These are phyloP conservation scores for Characodon lateralis DNA, from an alignment of 2,797 vertebrate species.

Conservation along the genomic window DNA sequence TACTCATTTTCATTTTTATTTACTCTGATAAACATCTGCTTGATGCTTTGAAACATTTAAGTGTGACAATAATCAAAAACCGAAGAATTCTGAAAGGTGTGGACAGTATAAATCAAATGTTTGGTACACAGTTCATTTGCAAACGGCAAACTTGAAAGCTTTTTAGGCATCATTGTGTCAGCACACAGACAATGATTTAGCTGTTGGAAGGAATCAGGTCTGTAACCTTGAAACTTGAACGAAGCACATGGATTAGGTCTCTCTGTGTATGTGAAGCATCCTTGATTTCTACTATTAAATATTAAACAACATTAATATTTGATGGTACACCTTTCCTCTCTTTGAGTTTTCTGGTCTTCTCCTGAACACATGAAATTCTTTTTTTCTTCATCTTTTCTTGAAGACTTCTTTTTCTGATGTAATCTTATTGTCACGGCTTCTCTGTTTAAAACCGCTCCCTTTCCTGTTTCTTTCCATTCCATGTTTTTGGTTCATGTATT, in stretches of 20 bases:
- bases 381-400: neutral
- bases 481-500: neutral
- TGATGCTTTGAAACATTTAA: neutral
- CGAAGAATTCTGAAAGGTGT: neutral
- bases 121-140: neutral
- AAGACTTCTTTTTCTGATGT: neutral
- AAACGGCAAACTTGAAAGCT: neutral
- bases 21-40: neutral
- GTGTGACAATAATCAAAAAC: neutral
- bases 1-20: neutral
- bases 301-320: constrained; percentile 59
- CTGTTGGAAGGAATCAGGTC: constrained; percentile 18
- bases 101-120: too few relatives aligned
- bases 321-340: constrained; percentile 36
- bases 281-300: constrained; percentile 60
- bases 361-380: constrained; percentile 5
- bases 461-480: neutral
- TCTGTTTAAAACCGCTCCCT: neutral
- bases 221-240: constrained; percentile 30
- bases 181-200: constrained; percentile 6
- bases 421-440: neutral
- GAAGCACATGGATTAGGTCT: constrained; percentile 3
- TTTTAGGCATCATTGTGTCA: neutral
- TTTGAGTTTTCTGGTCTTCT: constrained; percentile 12
- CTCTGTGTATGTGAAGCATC: constrained; percentile 18